phyloP scores from a whole-genome alignment of 2,888 invertebrate genomes.

The Clusia tigrina region DNA sequence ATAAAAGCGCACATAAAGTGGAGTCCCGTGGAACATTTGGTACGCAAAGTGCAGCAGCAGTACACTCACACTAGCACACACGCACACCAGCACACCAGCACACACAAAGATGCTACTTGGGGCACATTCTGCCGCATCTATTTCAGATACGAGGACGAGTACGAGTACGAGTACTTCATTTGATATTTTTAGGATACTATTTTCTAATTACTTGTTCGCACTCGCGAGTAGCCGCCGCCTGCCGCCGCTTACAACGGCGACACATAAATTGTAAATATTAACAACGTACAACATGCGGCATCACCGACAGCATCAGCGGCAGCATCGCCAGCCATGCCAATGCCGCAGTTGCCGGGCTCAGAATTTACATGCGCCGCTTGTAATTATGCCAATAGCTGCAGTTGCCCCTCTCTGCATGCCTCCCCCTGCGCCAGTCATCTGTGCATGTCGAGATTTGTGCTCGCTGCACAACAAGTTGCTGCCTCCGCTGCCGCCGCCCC shows the following conservation, averaged over 20 bases:
- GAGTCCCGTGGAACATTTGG: too few relatives aligned
- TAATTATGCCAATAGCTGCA: constrained; percentile 2
- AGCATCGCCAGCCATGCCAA: background rate
- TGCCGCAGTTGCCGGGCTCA: constrained; percentile 8
- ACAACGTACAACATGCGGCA: constrained; percentile 44
- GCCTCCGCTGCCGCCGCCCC: background rate
- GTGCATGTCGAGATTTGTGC: constrained; percentile 15
- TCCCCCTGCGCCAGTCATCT: background rate
- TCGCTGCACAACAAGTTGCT: constrained; percentile 19
- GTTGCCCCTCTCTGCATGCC: background rate
- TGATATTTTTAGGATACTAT: constrained; percentile 32
- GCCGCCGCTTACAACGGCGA: constrained; percentile 42
- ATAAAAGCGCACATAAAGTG: background rate
- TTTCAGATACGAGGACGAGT: too few relatives aligned
- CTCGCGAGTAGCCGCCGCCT: constrained; percentile 35
- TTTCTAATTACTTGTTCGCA: constrained; percentile 58
- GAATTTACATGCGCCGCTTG: background rate
- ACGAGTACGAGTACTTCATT: constrained; percentile 11
- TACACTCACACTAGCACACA: too few relatives aligned
- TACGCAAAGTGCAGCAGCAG: constrained; percentile 11
- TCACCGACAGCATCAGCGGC: constrained; percentile 5
- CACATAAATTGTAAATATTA: constrained; percentile 54
- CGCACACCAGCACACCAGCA: too few relatives aligned
- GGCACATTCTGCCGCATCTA: constrained; percentile 10
- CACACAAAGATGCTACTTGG: too few relatives aligned